phyloP scores from a whole-genome alignment of 2,797 vertebrate genomes.

The Masticophis lateralis region DNA sequence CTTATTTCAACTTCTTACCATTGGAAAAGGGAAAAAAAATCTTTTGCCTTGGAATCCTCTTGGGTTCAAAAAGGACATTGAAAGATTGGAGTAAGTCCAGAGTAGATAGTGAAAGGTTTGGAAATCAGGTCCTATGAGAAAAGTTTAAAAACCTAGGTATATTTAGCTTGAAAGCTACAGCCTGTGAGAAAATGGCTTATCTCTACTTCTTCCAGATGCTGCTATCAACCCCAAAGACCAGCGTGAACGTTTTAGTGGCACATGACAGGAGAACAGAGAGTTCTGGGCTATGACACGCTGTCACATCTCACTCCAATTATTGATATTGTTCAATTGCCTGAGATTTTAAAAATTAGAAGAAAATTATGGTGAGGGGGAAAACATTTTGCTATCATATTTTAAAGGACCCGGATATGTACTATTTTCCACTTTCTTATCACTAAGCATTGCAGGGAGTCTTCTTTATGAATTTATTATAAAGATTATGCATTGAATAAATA shows the following conservation, averaged over 20 bases:
- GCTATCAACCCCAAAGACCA: neutral
- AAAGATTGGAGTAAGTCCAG: neutral
- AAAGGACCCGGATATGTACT: neutral
- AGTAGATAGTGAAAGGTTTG: neutral
- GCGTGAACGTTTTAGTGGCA: neutral
- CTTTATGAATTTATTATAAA: neutral
- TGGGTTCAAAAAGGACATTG: neutral
- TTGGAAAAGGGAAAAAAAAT: neutral
- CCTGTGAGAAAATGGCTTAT: neutral
- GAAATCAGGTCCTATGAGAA: neutral
- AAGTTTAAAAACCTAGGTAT: neutral
- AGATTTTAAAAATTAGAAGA: neutral
- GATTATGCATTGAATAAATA: neutral
- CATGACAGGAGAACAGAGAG: neutral
- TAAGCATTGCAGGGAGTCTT: neutral
- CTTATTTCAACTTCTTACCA: neutral
- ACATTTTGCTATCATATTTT: neutral
- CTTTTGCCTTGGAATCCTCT: neutral
- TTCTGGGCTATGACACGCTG: neutral
- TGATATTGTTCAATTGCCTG: neutral
- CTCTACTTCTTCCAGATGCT: neutral
- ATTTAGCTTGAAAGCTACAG: neutral
- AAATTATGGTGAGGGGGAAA: neutral
- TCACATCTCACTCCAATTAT: neutral
- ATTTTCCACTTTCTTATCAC: neutral